phyloP scores from a whole-genome alignment of 2,113 vertebrate species.

The Pluvianellus socialis region DNA sequence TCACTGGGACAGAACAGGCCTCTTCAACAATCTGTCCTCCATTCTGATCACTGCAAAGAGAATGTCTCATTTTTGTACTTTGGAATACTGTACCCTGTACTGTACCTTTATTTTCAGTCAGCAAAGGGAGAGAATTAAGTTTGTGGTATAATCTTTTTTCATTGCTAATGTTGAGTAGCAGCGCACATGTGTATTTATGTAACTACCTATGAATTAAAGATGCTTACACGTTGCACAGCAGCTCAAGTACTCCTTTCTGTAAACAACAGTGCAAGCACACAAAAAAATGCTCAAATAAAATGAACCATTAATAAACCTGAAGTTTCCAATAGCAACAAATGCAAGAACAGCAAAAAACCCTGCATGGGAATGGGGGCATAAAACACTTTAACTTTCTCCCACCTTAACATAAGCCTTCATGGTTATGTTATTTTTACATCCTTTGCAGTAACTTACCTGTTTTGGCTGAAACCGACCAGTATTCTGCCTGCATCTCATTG shows the following conservation, averaged over 20 bases:
- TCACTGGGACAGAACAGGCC: not conserved
- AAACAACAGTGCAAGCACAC: not conserved
- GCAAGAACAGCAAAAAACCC: not conserved
- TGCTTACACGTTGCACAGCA: not conserved
- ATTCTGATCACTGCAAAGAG: not conserved
- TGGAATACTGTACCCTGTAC: not conserved
- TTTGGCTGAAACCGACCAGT: constrained; percentile 92
- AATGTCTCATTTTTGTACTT: not conserved
- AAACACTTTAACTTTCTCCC: not conserved
- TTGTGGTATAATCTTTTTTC: not conserved
- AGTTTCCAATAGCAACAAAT: not conserved
- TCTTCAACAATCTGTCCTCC: not conserved
- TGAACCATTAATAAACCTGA: not conserved
- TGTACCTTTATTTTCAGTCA: not conserved
- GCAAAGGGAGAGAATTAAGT: not conserved
- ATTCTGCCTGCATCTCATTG: constrained; percentile 85
- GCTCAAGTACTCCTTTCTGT: not conserved
- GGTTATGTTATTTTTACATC: not conserved
- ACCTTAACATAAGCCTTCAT: not conserved
- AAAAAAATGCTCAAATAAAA: not conserved
- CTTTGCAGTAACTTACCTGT: constrained; percentile 75
- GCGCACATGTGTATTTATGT: not conserved
- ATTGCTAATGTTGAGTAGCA: not conserved
- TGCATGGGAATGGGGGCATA: not conserved
- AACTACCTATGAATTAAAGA: constrained; percentile 25